Evolutionary conservation across 2,888 invertebrate genomes (phyloP).

Genomic region (Lampropteryx suffumata): DNA sequence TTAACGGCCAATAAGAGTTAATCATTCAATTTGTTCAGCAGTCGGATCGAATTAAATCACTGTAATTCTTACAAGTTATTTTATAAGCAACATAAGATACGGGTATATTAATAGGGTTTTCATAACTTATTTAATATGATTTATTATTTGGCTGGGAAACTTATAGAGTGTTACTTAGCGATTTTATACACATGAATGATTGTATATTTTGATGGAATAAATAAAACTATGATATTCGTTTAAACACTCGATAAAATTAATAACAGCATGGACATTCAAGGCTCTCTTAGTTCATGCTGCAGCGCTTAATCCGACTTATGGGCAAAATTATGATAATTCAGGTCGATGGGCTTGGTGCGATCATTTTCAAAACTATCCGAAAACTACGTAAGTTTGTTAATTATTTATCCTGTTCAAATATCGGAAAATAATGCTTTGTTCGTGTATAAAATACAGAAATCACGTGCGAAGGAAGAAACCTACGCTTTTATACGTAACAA

Average conservation of each 20-base stretch:
- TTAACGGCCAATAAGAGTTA: no score
- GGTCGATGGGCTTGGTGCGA: constrained; percentile 35
- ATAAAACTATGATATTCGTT: constrained; percentile 28
- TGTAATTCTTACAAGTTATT: no score
- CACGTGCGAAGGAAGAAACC: constrained; percentile 52
- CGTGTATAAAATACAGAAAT: constrained; percentile 40
- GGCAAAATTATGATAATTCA: constrained; percentile 41
- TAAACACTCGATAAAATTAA: constrained; percentile 34
- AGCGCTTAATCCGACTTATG: constrained; percentile 39
- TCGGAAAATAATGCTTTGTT: constrained; percentile 9
- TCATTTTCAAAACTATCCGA: constrained; percentile 34
- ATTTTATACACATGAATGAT: no score
- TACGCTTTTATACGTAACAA: constrained; percentile 54
- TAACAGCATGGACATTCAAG: constrained; percentile 32
- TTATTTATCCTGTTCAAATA: constrained; percentile 21
- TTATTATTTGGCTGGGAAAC: no score
- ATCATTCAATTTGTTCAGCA: no score
- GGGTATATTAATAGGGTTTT: no score
- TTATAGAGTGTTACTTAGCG: no score
- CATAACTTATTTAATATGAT: no score
- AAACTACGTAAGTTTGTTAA: constrained; percentile 17
- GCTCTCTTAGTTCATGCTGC: constrained; percentile 29
- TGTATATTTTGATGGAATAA: background rate
- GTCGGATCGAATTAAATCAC: no score
- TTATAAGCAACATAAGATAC: no score